Percentiles rank a stretch among this genome's conserved stretches.
Evolutionary conservation across 2,888 invertebrate genomes (phyloP).

Genomic region (Colostygia pectinataria): DNA sequence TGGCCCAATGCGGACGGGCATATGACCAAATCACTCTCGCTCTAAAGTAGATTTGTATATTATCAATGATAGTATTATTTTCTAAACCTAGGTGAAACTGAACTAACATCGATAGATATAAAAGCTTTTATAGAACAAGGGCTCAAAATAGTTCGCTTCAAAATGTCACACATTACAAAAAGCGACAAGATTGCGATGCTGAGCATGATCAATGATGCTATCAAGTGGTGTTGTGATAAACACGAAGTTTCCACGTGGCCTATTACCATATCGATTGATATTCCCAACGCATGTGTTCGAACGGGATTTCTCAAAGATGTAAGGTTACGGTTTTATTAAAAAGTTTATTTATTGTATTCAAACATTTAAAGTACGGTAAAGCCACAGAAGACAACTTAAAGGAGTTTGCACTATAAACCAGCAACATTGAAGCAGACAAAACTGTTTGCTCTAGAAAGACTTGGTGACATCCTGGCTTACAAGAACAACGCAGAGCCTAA

Average conservation of each 20-base stretch:
- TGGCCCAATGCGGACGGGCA: too few species aligned
- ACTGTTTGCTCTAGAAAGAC: too few species aligned
- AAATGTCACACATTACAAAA: conserved; percentile 42
- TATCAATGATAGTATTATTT: background rate
- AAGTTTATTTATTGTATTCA: too few species aligned
- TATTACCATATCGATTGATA: conserved; percentile 48
- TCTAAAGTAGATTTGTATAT: too few species aligned
- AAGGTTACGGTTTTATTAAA: conserved; percentile 5
- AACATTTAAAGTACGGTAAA: too few species aligned
- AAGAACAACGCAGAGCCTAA: too few species aligned
- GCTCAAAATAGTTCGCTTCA: conserved; percentile 44
- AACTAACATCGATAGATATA: conserved; percentile 44
- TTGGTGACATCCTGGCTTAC: too few species aligned
- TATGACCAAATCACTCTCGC: too few species aligned
- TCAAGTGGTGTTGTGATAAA: conserved; percentile 46
- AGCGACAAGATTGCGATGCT: conserved; percentile 38
- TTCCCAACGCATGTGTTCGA: conserved; percentile 52
- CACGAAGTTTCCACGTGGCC: conserved; percentile 50
- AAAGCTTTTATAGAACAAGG: conserved; percentile 48
- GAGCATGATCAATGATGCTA: conserved; percentile 35
- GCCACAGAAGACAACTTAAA: too few species aligned
- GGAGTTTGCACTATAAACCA: too few species aligned
- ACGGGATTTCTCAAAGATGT: conserved; percentile 45
- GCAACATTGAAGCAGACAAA: too few species aligned
- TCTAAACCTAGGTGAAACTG: conserved; percentile 35